Base-by-base conservation (phyloP, 2,888 invertebrate species). In the Agrenia bidenticulata region DNA sequence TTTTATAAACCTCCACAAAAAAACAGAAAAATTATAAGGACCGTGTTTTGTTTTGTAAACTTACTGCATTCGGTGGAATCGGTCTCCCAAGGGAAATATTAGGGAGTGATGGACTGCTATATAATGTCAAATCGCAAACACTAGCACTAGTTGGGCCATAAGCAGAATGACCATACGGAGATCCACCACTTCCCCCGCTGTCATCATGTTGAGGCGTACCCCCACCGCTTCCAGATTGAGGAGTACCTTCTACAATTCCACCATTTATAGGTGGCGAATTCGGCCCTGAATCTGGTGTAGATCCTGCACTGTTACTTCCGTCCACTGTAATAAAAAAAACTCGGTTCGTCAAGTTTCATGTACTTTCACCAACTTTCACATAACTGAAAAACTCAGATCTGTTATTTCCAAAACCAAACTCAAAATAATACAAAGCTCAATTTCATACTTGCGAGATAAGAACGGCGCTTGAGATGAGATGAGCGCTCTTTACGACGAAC, bases 41-140 rank as follows among this genome's bases (percentile, higher is more conserved):
- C 39, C 7, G 39, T 7, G 17, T 49, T 7, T 15, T 49, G 7
- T 9, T 17, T 7, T 15, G 26, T 21, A 37, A 13, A 55, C 63
- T 65, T 66, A 73, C 63, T 72, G 74, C 24, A 72, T 73, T 67
- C 75, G 69, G 65, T 41, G 73, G 74, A 63, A 73, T 89, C 73
- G 92, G 92, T 77, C 91, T 85, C 42, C 93, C 95, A 77, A 96
- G 84, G 69, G 94, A 94, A 80, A 96, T 96, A 84, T 96, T 96
- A 78, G 96, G 96, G 89, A 96, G 89, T 78, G 95, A 95, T 64
- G 95, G 95, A 77, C 94, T 94, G 77, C 92, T 93, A 84, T 95
- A 95, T 70, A 95, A 85, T 65, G 81, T 80, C 78, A 89, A 81
- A 81, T 90, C 86, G 81, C 83, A 88, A 81, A 83, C 88, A 83